phyloP scores from a whole-genome alignment of 1,140 invertebrate genomes.

The Caenorhabditis brenneri region DNA sequence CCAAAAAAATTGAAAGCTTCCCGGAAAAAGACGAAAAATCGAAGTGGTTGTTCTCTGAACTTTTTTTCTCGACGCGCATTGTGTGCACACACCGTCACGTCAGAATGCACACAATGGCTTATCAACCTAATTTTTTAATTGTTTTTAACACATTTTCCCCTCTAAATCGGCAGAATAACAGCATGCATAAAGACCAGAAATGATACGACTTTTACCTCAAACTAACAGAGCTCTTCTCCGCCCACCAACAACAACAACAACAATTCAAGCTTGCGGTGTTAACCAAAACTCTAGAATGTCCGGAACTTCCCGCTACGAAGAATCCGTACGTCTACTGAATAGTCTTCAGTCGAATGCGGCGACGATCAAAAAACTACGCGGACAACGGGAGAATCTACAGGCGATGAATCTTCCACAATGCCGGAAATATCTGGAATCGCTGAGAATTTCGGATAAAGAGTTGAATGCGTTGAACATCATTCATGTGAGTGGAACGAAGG shows the following conservation, averaged over 20 bases:
- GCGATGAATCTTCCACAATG: constrained; percentile 54
- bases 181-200: constrained; percentile 9
- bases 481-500: constrained; percentile 94
- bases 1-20: background rate
- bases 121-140: background rate
- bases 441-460: constrained; percentile 62
- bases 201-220: constrained; percentile 31
- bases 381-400: constrained; percentile 44
- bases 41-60: constrained; percentile 4
- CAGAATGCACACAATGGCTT: background rate
- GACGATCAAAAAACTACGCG: constrained; percentile 52
- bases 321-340: constrained; percentile 51
- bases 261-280: constrained; percentile 24
- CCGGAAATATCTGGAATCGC: constrained; percentile 20
- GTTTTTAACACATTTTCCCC: background rate
- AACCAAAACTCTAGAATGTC: constrained; percentile 12
- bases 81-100: background rate
- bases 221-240: constrained; percentile 14
- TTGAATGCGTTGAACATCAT: constrained; percentile 80
- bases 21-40: background rate
- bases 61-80: background rate
- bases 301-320: constrained; percentile 7
- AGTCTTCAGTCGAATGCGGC: constrained; percentile 58
- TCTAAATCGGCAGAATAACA: background rate
- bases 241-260: background rate